phyloP scores from a whole-genome alignment of 2,113 vertebrate species.

The Myrmecophaga tridactyla region DNA sequence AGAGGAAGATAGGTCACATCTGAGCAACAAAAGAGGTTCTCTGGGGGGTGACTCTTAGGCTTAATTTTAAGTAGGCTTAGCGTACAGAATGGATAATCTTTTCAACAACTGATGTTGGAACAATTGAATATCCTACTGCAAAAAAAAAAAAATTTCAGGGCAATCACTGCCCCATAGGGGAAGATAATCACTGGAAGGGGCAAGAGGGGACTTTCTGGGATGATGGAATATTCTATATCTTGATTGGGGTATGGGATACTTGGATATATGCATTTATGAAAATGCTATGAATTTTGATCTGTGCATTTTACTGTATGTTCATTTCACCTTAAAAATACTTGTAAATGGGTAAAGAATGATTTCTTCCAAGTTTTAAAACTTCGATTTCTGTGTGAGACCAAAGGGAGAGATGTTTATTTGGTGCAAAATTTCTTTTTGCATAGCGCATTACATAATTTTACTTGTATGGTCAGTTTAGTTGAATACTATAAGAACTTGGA shows the following conservation, averaged over 20 bases:
- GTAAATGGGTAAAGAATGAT: too few species aligned
- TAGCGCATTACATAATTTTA: too few species aligned
- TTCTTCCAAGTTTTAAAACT: too few species aligned
- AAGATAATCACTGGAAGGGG: not conserved
- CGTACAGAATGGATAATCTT: not conserved
- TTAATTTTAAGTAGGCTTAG: too few species aligned
- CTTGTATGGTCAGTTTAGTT: too few species aligned
- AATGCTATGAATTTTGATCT: not conserved
- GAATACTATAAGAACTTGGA: too few species aligned
- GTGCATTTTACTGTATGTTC: not conserved
- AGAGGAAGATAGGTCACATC: too few species aligned
- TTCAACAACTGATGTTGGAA: not conserved
- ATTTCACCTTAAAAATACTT: conserved; percentile 14
- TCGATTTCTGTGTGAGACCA: too few species aligned
- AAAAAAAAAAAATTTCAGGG: not conserved
- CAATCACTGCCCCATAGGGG: not conserved
- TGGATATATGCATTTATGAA: not conserved
- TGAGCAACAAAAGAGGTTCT: too few species aligned
- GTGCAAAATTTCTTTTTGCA: too few species aligned
- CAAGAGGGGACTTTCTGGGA: not conserved
- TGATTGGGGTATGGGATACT: not conserved
- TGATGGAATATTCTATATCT: not conserved
- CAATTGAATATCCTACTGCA: not conserved
- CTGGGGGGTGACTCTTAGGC: too few species aligned
- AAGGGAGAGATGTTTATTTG: too few species aligned